These are phyloP conservation scores for Coccyzus lansbergi DNA, from an alignment of 2,797 vertebrate genomes.

Conservation along the genomic window DNA sequence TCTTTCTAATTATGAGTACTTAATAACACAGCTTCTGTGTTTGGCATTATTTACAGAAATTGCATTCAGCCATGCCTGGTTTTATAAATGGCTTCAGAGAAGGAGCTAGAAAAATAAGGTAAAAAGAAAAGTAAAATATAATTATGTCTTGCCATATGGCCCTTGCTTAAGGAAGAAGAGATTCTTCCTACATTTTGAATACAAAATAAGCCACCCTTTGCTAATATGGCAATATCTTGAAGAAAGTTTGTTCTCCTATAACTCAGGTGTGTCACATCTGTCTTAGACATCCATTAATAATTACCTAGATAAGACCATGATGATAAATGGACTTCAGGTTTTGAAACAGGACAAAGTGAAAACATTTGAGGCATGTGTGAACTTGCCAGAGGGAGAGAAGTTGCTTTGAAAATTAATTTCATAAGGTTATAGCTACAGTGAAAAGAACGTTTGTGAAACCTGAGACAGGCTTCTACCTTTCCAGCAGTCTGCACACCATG, in stretches of 20 bases:
- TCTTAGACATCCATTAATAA: neutral
- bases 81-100: conserved; percentile 4
- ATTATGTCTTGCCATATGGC: neutral
- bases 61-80: neutral
- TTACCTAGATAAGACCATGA: neutral
- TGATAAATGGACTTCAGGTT: conserved; percentile 15
- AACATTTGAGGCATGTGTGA: neutral
- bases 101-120: neutral
- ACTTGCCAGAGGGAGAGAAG: neutral
- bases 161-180: neutral
- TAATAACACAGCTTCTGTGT: conserved; percentile 27
- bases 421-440: neutral
- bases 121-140: neutral
- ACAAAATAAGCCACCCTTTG: neutral
- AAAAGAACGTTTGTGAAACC: neutral
- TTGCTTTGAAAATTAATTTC: neutral
- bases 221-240: neutral
- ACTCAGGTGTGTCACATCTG: neutral
- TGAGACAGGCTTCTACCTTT: neutral
- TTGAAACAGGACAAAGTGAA: neutral
- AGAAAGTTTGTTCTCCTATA: neutral
- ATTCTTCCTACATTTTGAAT: neutral
- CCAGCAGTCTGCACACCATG: neutral
- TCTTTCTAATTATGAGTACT: neutral
- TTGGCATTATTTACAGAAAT: conserved; percentile 6